Base-by-base conservation (phyloP, 2,797 vertebrate genomes). In the Knipowitschia caucasica region DNA sequence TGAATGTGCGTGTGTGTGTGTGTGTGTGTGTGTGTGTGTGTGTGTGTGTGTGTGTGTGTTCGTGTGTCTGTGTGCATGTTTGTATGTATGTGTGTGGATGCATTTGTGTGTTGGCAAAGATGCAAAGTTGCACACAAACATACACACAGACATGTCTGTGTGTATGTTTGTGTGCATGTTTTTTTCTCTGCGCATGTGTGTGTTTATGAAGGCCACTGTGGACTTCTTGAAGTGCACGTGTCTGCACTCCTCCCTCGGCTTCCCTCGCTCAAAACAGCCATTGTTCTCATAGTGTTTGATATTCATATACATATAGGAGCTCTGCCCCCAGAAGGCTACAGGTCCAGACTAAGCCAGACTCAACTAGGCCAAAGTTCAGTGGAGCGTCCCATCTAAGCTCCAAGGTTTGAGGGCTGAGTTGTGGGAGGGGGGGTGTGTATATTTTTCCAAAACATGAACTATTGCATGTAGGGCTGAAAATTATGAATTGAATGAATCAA, bases 321-420 rank as follows among this genome's bases (percentile, higher is more conserved):
- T 53, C 49, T 33, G 7, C 50, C 46, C 3, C 21, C 27, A 5
- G 18, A 21, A 11, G 10, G 31, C n/a, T n/a, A 2, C 45, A 6
- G 10, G 56, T 43, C 43, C 54, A 75, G 69, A 73, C 71, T 57
- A 36, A 70, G 63, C 44, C 40, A 54, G 62, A 64, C 69, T 69
- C 55, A 89, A 89, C 74, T 86, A 73, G 85, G 88, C 86, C 85
- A 79, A 84, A 85, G 81, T 85, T 87, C 81, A 88, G 58, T 77
- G 67, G 72, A 84, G 84, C 79, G 71, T 89, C 75, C 77, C 53
- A 80, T 85, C 83, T 84, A 75, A 77, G 70, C 62, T 67, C 71
- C 46, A 73, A 56, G 73, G 67, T 45, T 67, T 50, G 46, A 43
- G 64, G 57, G 56, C 43, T 60, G 51, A 53, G 24, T 36, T 55